Conservation (phyloP, 2,888 invertebrate genomes). For the Alviniconcha strummeri region DNA sequence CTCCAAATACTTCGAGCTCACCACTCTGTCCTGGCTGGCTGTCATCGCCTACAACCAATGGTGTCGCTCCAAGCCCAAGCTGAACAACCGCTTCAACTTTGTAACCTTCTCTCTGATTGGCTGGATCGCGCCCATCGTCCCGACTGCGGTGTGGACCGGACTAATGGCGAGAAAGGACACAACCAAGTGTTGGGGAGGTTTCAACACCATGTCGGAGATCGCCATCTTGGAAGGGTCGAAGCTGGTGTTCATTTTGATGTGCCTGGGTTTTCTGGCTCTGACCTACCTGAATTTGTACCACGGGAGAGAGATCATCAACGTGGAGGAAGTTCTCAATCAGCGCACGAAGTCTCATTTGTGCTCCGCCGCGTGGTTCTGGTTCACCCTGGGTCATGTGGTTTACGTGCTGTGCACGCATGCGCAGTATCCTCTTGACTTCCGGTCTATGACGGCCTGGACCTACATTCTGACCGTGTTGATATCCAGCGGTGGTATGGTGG, state of each 20-base stretch:
- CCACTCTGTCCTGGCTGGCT: slow-evolving; percentile 33
- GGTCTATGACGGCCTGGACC: slow-evolving; percentile 32
- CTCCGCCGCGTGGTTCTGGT: slow-evolving; percentile 29
- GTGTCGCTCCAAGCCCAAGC: slow-evolving; percentile 33
- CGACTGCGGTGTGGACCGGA: slow-evolving; percentile 27
- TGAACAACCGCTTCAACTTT: slow-evolving; percentile 25
- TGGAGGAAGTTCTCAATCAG: slow-evolving; percentile 34
- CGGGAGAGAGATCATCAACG: slow-evolving; percentile 35
- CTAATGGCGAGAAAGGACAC: slow-evolving; percentile 18
- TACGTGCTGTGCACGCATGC: slow-evolving; percentile 35
- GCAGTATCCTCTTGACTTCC: slow-evolving; percentile 29
- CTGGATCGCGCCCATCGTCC: slow-evolving; percentile 31
- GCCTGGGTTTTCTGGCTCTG: slow-evolving; percentile 20
- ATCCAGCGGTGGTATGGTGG: slow-evolving; percentile 31
- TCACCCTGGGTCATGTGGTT: slow-evolving; percentile 31
- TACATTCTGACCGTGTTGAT: slow-evolving; percentile 33
- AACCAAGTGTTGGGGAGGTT: slow-evolving; percentile 33
- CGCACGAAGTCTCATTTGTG: slow-evolving; percentile 25
- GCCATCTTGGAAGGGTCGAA: slow-evolving; percentile 34
- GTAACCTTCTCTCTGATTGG: slow-evolving; percentile 20
- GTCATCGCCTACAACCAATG: slow-evolving; percentile 35
- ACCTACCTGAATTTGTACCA: slow-evolving; percentile 28
- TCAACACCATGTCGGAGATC: slow-evolving; percentile 31
- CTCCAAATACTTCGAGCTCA: slow-evolving; percentile 37
- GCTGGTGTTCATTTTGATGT: slow-evolving; percentile 27